Conservation (phyloP, 2,113 vertebrate genomes). For the Limanda limanda region DNA sequence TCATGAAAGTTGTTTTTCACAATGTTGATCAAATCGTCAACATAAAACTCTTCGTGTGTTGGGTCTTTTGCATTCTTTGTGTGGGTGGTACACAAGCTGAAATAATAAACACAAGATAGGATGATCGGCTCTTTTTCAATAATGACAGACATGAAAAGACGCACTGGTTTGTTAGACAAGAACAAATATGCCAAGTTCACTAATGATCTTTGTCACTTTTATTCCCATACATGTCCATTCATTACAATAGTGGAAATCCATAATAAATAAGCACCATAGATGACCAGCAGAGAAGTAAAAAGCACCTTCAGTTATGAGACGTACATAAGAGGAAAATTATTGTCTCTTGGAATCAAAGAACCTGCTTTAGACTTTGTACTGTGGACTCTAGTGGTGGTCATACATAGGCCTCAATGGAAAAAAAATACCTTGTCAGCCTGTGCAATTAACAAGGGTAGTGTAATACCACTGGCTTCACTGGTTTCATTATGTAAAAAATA, state of each 20-base stretch:
- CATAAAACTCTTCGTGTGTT: no score
- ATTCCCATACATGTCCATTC: constrained; percentile 67
- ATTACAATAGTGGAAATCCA: constrained; percentile 67
- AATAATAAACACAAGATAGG: no score
- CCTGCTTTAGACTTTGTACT: constrained; percentile 16
- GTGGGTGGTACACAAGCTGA: no score
- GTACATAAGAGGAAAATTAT: constrained; percentile 27
- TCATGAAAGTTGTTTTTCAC: no score
- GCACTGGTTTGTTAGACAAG: neutral
- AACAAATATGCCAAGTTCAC: neutral
- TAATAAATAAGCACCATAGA: constrained; percentile 77
- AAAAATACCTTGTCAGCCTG: constrained; percentile 47
- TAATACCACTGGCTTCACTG: neutral
- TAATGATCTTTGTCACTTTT: constrained; percentile 51
- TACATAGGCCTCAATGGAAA: neutral
- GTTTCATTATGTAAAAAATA: constrained; percentile 23
- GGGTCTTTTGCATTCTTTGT: no score
- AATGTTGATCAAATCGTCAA: no score
- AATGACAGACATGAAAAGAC: no score
- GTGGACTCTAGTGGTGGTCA: neutral
- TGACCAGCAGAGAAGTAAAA: constrained; percentile 56
- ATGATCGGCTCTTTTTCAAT: no score
- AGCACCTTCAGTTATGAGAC: constrained; percentile 31
- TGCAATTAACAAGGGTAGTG: constrained; percentile 17
- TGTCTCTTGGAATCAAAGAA: constrained; percentile 23